A percentile compares a stretch with the other conserved stretches of the same genome.
phyloP scores from a whole-genome alignment of 2,113 vertebrate species.

The Hippocampus barbouri region DNA sequence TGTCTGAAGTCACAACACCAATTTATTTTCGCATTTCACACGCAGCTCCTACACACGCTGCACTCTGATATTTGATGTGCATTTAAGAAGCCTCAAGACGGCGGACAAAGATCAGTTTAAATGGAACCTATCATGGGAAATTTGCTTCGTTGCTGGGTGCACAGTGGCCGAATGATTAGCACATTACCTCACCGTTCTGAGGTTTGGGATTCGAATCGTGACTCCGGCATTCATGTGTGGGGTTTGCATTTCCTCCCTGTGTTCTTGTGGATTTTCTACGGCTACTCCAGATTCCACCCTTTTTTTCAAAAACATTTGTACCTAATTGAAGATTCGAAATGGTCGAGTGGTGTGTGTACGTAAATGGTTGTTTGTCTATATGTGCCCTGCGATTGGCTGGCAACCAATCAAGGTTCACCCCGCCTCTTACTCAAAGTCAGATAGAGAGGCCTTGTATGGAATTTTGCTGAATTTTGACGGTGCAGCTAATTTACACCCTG shows the following conservation, averaged over 20 bases:
- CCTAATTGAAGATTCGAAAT: neutral
- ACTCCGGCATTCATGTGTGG: neutral
- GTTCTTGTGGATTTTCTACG: neutral
- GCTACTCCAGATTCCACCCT: neutral
- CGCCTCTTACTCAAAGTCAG: too few species aligned
- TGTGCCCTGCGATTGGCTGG: too few species aligned
- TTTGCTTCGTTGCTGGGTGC: neutral
- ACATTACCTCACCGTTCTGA: neutral
- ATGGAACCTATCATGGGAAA: neutral
- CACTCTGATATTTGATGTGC: neutral
- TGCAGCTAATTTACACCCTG: too few species aligned
- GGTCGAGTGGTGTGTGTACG: neutral
- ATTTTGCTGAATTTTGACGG: too few species aligned
- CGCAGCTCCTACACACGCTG: constrained; percentile 18
- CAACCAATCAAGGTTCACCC: too few species aligned
- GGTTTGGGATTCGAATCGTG: neutral
- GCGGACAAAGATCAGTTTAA: constrained; percentile 2
- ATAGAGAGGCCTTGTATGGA: too few species aligned
- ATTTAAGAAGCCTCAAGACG: neutral
- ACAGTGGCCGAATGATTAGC: neutral
- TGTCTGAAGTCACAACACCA: constrained; percentile 17
- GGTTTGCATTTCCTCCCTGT: neutral
- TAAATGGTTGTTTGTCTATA: neutral
- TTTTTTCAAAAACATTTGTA: neutral
- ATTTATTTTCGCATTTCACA: constrained; percentile 37